A percentile compares a stretch with the other conserved stretches of the same genome.
Conservation (phyloP, 2,797 vertebrate species). For the Mergus octosetaceus region DNA sequence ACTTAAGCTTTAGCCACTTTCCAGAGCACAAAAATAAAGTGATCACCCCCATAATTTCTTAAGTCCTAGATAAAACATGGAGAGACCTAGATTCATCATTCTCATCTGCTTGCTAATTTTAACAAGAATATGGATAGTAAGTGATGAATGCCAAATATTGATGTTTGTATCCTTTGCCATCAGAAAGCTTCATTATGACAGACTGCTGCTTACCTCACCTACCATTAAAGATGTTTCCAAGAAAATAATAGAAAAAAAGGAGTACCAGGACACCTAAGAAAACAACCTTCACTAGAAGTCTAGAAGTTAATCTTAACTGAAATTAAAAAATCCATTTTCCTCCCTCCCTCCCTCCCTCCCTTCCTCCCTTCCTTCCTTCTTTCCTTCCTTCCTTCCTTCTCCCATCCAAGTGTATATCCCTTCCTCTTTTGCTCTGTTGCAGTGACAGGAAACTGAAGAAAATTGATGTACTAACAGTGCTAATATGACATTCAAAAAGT, state of each 20-base stretch:
- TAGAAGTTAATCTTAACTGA: not conserved
- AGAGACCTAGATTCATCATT: not conserved
- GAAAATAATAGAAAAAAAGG: not conserved
- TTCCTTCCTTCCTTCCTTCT: not conserved
- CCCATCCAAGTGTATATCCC: not conserved
- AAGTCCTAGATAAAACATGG: not conserved
- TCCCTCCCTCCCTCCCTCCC: not conserved
- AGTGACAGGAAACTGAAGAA: constrained; percentile 62
- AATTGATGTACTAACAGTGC: constrained; percentile 71
- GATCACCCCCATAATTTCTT: not conserved
- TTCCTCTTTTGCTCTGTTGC: not conserved
- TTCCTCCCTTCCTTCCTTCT: too few species aligned
- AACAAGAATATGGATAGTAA: not conserved
- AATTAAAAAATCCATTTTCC: not conserved
- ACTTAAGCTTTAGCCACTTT: not conserved
- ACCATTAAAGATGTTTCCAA: not conserved
- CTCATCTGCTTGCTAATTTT: not conserved
- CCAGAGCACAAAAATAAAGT: not conserved
- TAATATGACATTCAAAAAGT: constrained; percentile 77
- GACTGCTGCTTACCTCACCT: not conserved
- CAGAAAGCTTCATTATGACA: not conserved
- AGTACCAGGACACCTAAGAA: not conserved
- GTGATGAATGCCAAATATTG: not conserved
- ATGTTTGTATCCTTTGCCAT: not conserved
- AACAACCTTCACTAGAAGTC: not conserved